These are phyloP conservation scores for Diarsia dahlii DNA, from an alignment of 2,888 invertebrate species.

Conservation along the genomic window DNA sequence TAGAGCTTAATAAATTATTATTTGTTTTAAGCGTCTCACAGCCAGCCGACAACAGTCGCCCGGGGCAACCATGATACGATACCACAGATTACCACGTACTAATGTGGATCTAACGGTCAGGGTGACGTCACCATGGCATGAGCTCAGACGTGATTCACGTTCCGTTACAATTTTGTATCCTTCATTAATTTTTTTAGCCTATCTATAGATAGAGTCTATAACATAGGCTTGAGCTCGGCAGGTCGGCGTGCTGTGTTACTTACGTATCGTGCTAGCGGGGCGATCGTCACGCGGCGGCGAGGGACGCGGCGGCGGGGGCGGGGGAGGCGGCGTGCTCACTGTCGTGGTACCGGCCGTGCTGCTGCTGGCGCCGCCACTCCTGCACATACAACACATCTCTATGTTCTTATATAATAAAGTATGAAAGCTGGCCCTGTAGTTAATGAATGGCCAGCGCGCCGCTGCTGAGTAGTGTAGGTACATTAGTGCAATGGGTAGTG, in stretches of 20 bases:
- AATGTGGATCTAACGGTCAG: background rate
- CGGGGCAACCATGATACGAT: background rate
- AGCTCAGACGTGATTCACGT: background rate
- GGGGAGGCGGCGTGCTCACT: slow-evolving; percentile 60
- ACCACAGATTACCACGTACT: too few relatives aligned
- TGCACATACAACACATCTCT: slow-evolving; percentile 32
- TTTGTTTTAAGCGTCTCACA: background rate
- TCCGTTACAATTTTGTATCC: background rate
- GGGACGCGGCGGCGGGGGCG: slow-evolving; percentile 59
- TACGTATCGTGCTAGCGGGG: slow-evolving; percentile 35
- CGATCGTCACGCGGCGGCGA: slow-evolving; percentile 34
- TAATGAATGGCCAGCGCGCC: slow-evolving; percentile 5
- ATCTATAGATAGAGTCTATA: too few relatives aligned
- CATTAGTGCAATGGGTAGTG: background rate
- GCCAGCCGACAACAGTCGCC: background rate
- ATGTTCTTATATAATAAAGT: background rate
- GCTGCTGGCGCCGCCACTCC: slow-evolving; percentile 70
- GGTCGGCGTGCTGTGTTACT: slow-evolving; percentile 1
- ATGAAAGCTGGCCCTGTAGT: background rate
- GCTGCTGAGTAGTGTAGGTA: slow-evolving; percentile 4
- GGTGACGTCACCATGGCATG: background rate
- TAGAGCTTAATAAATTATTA: too few relatives aligned
- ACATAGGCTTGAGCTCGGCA: background rate
- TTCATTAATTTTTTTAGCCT: too few relatives aligned
- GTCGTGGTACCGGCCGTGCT: slow-evolving; percentile 67